Conservation (phyloP, 2,888 invertebrate genomes). For the Tenthredo distinguenda region DNA sequence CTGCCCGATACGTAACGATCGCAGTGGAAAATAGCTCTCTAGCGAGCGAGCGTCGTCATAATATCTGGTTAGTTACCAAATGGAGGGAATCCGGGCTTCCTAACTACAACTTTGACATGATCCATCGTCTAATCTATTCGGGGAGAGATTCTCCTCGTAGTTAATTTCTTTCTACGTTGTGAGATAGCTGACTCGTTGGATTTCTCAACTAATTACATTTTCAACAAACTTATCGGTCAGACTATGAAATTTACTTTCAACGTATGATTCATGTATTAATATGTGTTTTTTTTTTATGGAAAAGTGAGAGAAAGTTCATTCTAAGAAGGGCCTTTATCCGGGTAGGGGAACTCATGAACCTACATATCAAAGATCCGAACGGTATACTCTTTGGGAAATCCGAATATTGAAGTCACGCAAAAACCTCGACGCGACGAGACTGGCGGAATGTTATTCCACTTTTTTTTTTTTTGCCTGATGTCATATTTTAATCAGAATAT, state of each 20-base stretch:
- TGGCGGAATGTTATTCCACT: not conserved
- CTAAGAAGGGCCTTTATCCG: not conserved
- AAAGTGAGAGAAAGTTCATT: not conserved
- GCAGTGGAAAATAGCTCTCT: not conserved
- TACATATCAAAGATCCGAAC: not conserved
- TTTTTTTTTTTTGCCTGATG: not conserved
- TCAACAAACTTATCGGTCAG: not conserved
- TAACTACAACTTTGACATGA: conserved; percentile 2
- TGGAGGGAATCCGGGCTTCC: not conserved
- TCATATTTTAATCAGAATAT: conserved; percentile 7
- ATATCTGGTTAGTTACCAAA: not conserved
- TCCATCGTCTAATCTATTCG: not conserved
- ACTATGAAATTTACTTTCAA: not conserved
- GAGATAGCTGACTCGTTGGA: not conserved
- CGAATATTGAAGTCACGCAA: not conserved
- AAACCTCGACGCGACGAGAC: not conserved
- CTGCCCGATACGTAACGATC: not conserved
- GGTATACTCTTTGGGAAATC: not conserved
- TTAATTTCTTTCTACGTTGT: not conserved
- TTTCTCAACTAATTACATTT: not conserved
- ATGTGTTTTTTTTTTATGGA: too few relatives aligned
- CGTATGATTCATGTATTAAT: not conserved
- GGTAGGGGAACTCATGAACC: not conserved
- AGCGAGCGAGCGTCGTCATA: not conserved
- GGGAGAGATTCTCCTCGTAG: too few relatives aligned